Evolutionary conservation across 2,888 invertebrate species (phyloP), one percentile per base, ranked within the genome.

Genomic region (Scaptomyza parva): DNA sequence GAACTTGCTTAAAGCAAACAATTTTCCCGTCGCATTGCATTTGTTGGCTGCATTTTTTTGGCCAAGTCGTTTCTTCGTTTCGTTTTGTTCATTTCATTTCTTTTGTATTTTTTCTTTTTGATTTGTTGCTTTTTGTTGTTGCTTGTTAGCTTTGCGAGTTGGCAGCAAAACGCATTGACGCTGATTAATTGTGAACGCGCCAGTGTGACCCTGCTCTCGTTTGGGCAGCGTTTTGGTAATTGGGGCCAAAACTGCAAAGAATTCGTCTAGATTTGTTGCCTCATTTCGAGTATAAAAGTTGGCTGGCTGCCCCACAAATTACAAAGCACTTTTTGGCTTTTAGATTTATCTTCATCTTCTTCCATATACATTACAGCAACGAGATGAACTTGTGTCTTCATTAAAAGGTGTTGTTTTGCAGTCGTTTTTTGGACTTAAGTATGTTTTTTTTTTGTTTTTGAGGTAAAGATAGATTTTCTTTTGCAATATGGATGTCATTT

Each of bases 171-270:
- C n/a, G 47, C 71, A 61, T 59, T 78, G 78, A 50, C 58, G 54
- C 81, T 79, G 87, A 79, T 84, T 84, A 80, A 84, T 79, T 84
- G 68, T 40, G 60, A 43, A 33, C 48, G 57, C 54, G 57, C 54
- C 45, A 59, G 48, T 68, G 73, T 68, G 73, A 81, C 87, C 87
- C 57, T 84, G 78, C 58, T 58, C 78, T 53, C 45, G 39, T 59
- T 79, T 58, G 41, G 43, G 14, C n/a, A 47, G 37, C 55, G 33
- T 35, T 26, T 8, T 17, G 50, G 48, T 33, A 14, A 18, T 48
- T 50, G 39, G 11, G 35, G 50, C 18, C 45, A 44, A n/a, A n/a
- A 28, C 18, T 28, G 51, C 12, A 7, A 12, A 50, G 30, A 50
- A 22, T 22, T 30, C 30, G 14, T 30, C 22, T n/a, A 54, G 5